Conservation (phyloP, 2,113 vertebrate genomes). For the Sphaerodactylus townsendi region DNA sequence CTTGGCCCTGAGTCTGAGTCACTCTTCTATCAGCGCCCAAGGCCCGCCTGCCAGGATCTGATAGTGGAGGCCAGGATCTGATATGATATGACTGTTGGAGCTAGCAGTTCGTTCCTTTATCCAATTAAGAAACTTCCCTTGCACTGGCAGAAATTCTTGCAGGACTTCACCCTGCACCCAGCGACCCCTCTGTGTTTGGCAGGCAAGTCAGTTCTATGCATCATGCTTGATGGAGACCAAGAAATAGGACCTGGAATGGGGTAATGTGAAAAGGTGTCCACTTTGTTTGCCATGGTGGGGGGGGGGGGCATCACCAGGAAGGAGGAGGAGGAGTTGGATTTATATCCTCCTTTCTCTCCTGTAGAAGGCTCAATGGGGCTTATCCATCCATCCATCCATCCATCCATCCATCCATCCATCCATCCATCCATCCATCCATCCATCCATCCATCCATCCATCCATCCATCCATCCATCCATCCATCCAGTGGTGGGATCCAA, state of each 20-base stretch:
- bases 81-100: neutral
- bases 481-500: no score
- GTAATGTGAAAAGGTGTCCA: neutral
- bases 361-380: no score
- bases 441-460: no score
- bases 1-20: neutral
- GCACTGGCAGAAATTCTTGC: neutral
- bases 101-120: neutral
- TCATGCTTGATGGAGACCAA: neutral
- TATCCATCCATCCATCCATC: no score
- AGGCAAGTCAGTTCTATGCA: neutral
- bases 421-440: no score
- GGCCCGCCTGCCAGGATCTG: no score
- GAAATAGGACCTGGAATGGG: no score
- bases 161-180: no score
- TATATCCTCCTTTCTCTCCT: no score
- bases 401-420: no score
- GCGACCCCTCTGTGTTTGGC: neutral
- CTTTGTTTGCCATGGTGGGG: neutral
- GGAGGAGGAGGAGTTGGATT: no score
- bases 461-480: no score
- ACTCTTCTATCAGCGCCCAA: neutral
- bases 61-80: neutral
- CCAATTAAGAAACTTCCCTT: neutral
- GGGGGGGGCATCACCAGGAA: neutral